These are phyloP conservation scores for Lasius fuliginosus DNA, from an alignment of 2,888 invertebrate species.

Conservation along the genomic window DNA sequence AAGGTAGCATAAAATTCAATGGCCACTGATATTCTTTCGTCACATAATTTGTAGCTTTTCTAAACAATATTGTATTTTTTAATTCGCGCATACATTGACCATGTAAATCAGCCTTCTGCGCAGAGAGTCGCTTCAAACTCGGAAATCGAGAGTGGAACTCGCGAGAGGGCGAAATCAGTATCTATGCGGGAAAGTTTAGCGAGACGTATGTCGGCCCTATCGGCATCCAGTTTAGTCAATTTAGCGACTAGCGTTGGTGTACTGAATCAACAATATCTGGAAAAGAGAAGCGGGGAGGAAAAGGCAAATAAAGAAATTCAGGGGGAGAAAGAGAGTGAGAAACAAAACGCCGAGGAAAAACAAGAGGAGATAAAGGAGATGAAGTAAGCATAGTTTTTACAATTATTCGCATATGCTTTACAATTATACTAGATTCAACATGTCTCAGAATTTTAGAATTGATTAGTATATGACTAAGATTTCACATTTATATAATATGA, in stretches of 20 bases:
- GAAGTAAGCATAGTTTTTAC: neutral
- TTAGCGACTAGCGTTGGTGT: constrained; percentile 72
- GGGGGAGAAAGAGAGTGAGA: constrained; percentile 50
- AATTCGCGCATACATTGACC: neutral
- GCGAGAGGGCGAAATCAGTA: constrained; percentile 71
- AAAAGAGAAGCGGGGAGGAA: constrained; percentile 47
- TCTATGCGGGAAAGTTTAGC: constrained; percentile 73
- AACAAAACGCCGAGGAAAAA: neutral
- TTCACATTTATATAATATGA: neutral
- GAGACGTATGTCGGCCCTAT: constrained; percentile 75
- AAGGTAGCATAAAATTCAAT: constrained; percentile 69
- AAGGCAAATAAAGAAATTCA: constrained; percentile 42
- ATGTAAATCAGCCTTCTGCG: constrained; percentile 58
- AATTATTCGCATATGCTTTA: neutral
- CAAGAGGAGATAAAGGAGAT: neutral
- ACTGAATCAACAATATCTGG: constrained; percentile 55
- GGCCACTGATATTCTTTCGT: neutral
- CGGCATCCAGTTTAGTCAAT: constrained; percentile 82
- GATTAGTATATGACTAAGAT: neutral
- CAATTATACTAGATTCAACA: neutral
- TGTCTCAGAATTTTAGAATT: neutral
- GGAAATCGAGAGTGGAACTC: constrained; percentile 76
- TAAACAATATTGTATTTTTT: neutral
- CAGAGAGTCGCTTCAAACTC: constrained; percentile 70
- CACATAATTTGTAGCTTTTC: neutral